Conservation (phyloP, 35 echinoderm and acorn worm genomes). For the Heliocidaris tuberculata region DNA sequence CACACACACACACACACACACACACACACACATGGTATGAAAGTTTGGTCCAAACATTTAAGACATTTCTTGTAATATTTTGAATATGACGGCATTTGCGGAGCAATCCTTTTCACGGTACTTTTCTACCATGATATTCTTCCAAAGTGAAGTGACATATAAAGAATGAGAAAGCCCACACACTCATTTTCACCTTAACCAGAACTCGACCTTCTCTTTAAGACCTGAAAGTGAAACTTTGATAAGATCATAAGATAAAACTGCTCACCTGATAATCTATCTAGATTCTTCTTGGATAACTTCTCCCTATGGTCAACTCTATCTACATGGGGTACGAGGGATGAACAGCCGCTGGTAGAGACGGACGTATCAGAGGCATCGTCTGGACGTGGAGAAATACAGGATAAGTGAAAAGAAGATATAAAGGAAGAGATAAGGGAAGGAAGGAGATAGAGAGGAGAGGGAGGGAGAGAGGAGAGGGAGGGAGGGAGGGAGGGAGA, state of each 20-base stretch:
- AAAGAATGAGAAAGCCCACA: too few relatives aligned
- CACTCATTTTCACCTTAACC: too few relatives aligned
- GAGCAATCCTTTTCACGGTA: too few relatives aligned
- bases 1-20: too few relatives aligned
- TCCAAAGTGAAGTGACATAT: too few relatives aligned
- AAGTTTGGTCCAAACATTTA: too few relatives aligned
- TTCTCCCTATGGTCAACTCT: slow-evolving; percentile 81
- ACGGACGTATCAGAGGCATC: slow-evolving; percentile 78
- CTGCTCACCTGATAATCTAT: slow-evolving; percentile 64
- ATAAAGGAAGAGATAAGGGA: background rate
- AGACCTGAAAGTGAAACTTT: background rate
- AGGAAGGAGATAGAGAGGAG: background rate
- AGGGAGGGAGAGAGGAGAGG: background rate
- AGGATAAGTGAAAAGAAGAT: background rate
- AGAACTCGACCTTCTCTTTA: too few relatives aligned
- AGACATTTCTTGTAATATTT: too few relatives aligned
- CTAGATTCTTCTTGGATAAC: slow-evolving; percentile 66
- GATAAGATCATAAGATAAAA: background rate
- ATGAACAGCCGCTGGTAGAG: slow-evolving; percentile 76
- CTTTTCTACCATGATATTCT: too few relatives aligned
- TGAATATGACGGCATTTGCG: too few relatives aligned
- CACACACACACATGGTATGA: too few relatives aligned
- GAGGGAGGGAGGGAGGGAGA: too few relatives aligned
- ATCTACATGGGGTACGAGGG: slow-evolving; percentile 79
- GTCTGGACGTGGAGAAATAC: slow-evolving; percentile 28